These are phyloP conservation scores for Pristiophorus japonicus DNA, from an alignment of 2,113 vertebrate genomes.

Conservation along the genomic window DNA sequence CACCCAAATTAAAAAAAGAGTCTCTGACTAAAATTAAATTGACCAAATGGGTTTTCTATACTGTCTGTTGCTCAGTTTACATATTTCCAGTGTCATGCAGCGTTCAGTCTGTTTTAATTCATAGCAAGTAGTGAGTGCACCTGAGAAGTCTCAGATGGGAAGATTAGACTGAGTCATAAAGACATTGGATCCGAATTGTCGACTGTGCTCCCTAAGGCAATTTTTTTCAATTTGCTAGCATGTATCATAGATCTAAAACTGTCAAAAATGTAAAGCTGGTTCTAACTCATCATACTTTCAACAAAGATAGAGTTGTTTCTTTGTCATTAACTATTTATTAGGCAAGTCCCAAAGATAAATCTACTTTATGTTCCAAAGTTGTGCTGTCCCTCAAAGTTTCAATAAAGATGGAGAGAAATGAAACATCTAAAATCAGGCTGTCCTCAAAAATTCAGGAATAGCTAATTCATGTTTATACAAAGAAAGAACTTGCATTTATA, in stretches of 20 bases:
- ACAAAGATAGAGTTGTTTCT: neutral
- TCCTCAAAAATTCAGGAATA: too few species aligned
- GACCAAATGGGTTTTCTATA: neutral
- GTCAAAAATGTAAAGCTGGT: neutral
- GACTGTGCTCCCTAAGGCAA: neutral
- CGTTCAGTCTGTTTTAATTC: neutral
- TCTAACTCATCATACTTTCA: too few species aligned
- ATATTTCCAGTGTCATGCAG: neutral
- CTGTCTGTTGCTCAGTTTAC: neutral
- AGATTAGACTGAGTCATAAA: neutral
- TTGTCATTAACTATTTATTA: neutral
- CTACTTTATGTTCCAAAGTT: neutral
- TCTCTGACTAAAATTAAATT: neutral
- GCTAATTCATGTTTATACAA: neutral
- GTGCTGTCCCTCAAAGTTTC: too few species aligned
- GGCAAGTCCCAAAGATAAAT: constrained; percentile 1
- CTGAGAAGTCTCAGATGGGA: neutral
- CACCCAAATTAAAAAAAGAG: neutral
- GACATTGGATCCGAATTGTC: neutral
- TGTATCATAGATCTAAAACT: neutral
- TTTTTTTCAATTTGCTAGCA: neutral
- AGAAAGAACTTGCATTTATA: neutral
- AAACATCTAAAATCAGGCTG: too few species aligned
- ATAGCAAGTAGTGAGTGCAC: neutral
- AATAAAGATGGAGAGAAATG: too few species aligned